A percentile compares a stretch with the other conserved stretches of the same genome.
Conservation (phyloP, 92 coral and sea anemone species). For the Phenganax marumi region DNA sequence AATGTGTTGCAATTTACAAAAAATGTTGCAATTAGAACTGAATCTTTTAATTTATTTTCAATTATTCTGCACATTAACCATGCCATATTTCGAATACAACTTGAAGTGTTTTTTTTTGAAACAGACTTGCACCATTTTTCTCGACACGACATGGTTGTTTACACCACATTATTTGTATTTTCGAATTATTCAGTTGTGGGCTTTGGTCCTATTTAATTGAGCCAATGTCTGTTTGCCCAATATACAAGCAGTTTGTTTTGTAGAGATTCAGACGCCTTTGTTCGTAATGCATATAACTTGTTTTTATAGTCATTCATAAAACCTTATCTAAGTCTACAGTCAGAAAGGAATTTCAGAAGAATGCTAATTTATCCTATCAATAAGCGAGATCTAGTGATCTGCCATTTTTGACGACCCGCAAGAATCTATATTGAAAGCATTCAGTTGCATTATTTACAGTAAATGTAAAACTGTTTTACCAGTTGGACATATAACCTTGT, state of each 20-base stretch:
- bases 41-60: too few relatives aligned
- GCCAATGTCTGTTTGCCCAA: slow-evolving; percentile 13
- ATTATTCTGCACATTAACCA: too few relatives aligned
- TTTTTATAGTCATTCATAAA: slow-evolving; percentile 16
- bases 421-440: background rate
- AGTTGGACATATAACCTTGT: background rate
- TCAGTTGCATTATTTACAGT: background rate
- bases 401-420: background rate
- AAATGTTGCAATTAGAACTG: too few relatives aligned
- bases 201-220: background rate
- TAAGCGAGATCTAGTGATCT: background rate
- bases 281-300: slow-evolving; percentile 7
- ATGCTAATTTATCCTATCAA: slow-evolving; percentile 3
- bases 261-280: background rate
- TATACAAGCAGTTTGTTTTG: background rate
- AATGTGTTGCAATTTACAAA: too few relatives aligned
- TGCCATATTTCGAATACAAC: too few relatives aligned
- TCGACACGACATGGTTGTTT: too few relatives aligned
- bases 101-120: too few relatives aligned
- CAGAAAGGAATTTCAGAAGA: background rate
- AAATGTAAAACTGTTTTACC: background rate
- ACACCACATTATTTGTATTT: background rate
- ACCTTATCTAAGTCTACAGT: background rate
- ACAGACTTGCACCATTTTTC: too few relatives aligned
- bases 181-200: background rate